Percentiles rank a stretch among this genome's conserved stretches.
phyloP scores from a whole-genome alignment of 1,140 invertebrate species.

The Danaus melanippus region DNA sequence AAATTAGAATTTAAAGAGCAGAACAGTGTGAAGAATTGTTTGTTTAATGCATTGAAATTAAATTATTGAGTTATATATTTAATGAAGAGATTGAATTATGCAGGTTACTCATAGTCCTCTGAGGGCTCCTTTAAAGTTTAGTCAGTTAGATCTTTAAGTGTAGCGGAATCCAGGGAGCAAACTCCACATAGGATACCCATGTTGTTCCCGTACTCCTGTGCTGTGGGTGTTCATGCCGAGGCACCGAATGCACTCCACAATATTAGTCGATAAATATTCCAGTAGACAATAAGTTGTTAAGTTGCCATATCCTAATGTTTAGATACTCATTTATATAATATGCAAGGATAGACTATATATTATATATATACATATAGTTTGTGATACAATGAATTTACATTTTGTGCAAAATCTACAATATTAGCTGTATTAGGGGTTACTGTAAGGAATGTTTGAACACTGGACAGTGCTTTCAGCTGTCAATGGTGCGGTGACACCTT shows the following conservation, averaged over 20 bases:
- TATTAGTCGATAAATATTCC: slow-evolving; percentile 45
- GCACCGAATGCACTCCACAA: slow-evolving; percentile 3
- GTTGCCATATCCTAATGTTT: slow-evolving; percentile 69
- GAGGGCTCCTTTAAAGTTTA: too few species aligned
- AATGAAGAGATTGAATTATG: too few species aligned
- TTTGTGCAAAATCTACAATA: slow-evolving; percentile 57
- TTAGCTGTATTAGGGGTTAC: slow-evolving; percentile 26
- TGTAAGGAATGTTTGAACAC: slow-evolving; percentile 5
- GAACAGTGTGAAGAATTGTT: too few species aligned
- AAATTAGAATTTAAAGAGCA: not conserved
- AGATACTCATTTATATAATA: slow-evolving; percentile 65
- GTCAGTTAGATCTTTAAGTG: too few species aligned
- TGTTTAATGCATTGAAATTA: too few species aligned
- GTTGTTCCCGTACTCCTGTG: too few species aligned
- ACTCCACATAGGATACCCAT: too few species aligned
- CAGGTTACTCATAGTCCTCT: too few species aligned
- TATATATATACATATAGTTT: slow-evolving; percentile 67
- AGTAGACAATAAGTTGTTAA: slow-evolving; percentile 70
- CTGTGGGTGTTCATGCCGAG: not conserved
- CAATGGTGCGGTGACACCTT: not conserved
- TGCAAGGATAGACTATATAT: slow-evolving; percentile 57
- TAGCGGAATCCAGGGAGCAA: too few species aligned
- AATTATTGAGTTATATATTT: too few species aligned
- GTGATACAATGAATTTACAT: slow-evolving; percentile 68
- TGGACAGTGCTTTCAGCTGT: not conserved